Percentiles rank a stretch among this genome's conserved stretches.
These are phyloP conservation scores for Triplophysa yarkandensis DNA, from an alignment of 2,797 vertebrate genomes.

Conservation along the genomic window DNA sequence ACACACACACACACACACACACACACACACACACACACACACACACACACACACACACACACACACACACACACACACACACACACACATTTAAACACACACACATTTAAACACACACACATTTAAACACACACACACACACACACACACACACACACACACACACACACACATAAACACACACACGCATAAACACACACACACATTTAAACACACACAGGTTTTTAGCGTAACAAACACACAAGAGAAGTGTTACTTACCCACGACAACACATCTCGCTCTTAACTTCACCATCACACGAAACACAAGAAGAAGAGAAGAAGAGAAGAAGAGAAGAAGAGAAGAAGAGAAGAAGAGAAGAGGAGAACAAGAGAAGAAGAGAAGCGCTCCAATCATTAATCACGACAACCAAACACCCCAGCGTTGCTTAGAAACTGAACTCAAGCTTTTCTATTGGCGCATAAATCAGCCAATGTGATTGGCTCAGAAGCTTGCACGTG, in stretches of 20 bases:
- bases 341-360: too few species aligned
- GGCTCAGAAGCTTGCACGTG: conserved; percentile 53
- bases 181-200: conserved; percentile 49
- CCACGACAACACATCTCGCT: conserved; percentile 74
- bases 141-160: conserved; percentile 48
- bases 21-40: too few species aligned
- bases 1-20: too few species aligned
- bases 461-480: conserved; percentile 50
- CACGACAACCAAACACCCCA: conserved; percentile 55
- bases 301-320: too few species aligned
- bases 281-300: conserved; percentile 76
- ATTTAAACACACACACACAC: conserved; percentile 36
- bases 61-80: conserved; percentile 44
- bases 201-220: too few species aligned
- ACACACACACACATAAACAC: conserved; percentile 41
- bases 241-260: conserved; percentile 59
- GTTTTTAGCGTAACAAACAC: conserved; percentile 52
- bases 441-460: conserved; percentile 55
- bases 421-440: conserved; percentile 70
- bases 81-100: too few species aligned
- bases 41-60: conserved; percentile 49
- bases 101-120: conserved; percentile 50
- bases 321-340: too few species aligned
- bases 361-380: too few species aligned
- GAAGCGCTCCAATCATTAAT: too few species aligned